A percentile compares a stretch with the other conserved stretches of the same genome.
phyloP scores from a whole-genome alignment of 2,797 vertebrate species.

The Fundulus diaphanus region DNA sequence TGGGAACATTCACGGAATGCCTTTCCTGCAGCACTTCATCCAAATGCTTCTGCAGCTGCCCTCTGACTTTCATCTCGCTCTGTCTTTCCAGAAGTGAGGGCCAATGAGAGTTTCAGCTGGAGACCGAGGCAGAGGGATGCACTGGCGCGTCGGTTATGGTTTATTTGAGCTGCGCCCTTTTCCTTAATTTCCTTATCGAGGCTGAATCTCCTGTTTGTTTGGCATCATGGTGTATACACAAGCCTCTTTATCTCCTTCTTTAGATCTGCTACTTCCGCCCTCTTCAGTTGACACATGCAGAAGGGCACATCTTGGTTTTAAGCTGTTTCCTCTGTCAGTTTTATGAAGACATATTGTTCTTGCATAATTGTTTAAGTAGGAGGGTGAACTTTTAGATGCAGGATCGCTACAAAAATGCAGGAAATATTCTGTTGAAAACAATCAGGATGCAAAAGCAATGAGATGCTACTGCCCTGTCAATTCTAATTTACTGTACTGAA shows the following conservation, averaged over 20 bases:
- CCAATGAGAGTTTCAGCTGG: neutral
- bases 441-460: neutral
- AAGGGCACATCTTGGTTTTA: neutral
- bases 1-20: slow-evolving; percentile 44
- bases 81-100: slow-evolving; percentile 33
- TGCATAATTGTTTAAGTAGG: neutral
- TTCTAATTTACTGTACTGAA: neutral
- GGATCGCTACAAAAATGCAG: neutral
- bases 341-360: neutral
- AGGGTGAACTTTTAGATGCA: neutral
- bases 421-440: slow-evolving; percentile 8
- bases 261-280: slow-evolving; percentile 61
- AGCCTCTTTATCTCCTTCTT: slow-evolving; percentile 58
- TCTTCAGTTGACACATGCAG: slow-evolving; percentile 3
- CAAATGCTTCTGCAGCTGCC: slow-evolving; percentile 33
- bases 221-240: slow-evolving; percentile 70
- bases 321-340: neutral
- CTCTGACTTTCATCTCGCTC: slow-evolving; percentile 32
- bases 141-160: slow-evolving; percentile 50
- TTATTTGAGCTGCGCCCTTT: slow-evolving; percentile 85
- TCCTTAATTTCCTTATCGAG: slow-evolving; percentile 83
- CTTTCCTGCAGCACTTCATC: slow-evolving; percentile 20
- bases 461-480: neutral
- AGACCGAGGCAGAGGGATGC: slow-evolving; percentile 6
- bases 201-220: slow-evolving; percentile 80